Conservation (phyloP, 2,888 invertebrate species). For the Cosmia trapezina region DNA sequence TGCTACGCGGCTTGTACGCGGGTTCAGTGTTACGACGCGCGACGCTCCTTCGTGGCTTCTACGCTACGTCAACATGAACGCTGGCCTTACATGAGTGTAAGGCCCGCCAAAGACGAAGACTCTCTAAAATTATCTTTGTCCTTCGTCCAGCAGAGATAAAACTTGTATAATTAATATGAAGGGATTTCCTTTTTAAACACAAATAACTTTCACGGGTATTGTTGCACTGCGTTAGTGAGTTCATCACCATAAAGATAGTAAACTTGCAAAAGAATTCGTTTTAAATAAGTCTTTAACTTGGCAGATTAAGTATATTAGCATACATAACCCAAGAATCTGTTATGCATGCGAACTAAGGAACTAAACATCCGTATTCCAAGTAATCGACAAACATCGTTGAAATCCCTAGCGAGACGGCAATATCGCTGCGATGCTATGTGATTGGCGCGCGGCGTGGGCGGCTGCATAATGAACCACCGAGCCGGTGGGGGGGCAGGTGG, state of each 20-base stretch:
- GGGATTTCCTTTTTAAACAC: conserved; percentile 2
- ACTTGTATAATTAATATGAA: neutral
- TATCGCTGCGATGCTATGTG: conserved; percentile 87
- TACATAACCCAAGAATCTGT: conserved; percentile 23
- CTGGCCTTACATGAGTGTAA: neutral
- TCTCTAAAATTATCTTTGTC: neutral
- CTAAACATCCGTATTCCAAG: conserved; percentile 62
- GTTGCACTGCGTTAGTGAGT: neutral
- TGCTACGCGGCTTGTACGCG: neutral
- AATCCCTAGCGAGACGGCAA: conserved; percentile 86
- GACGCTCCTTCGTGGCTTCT: neutral
- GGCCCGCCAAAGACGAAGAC: no score
- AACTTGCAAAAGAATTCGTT: neutral
- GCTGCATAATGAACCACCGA: conserved; percentile 88
- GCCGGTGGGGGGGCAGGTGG: conserved; percentile 69
- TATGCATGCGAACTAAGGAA: conserved; percentile 51
- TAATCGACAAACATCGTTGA: conserved; percentile 81
- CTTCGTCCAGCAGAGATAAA: neutral
- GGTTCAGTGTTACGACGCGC: neutral
- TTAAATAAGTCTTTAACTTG: neutral
- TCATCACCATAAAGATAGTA: neutral
- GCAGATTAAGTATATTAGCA: conserved; percentile 11
- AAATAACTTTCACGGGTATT: neutral
- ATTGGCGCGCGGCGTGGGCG: conserved; percentile 88
- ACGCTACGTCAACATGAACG: neutral